Evolutionary conservation across 2,113 vertebrate species (phyloP).

Genomic region (Indicator indicator): DNA sequence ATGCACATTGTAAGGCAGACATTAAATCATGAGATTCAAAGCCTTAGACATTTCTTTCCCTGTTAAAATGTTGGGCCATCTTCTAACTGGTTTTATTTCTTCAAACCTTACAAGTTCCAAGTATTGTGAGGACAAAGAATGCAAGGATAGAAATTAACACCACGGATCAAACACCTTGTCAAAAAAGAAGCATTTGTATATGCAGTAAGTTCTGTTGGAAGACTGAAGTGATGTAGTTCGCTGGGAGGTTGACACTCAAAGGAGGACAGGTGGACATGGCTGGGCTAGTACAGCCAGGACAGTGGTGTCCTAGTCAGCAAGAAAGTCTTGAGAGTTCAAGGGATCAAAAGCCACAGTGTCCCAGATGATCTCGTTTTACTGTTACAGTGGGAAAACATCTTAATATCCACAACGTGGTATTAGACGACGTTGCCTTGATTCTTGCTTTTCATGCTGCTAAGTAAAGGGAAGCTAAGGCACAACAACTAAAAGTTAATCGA

Average conservation of each 20-base stretch:
- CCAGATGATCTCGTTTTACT: not conserved
- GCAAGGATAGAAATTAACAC: not conserved
- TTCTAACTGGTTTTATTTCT: not conserved
- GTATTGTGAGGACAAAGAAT: not conserved
- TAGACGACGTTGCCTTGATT: not conserved
- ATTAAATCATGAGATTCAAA: not conserved
- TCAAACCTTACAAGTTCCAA: not conserved
- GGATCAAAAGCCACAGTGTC: not conserved
- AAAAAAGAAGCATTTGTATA: no score
- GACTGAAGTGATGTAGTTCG: not conserved
- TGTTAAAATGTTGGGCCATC: not conserved
- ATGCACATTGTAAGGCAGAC: accelerated
- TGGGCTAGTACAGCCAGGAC: not conserved
- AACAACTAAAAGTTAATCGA: not conserved
- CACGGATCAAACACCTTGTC: not conserved
- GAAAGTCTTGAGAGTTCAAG: no score
- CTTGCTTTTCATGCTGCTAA: not conserved
- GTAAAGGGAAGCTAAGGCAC: not conserved
- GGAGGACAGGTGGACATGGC: not conserved
- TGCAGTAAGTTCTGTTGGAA: not conserved
- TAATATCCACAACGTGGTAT: accelerated
- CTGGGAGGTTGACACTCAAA: not conserved
- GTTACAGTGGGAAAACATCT: not conserved
- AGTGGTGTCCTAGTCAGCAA: not conserved
- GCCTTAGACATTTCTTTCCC: not conserved